Conservation (phyloP, 1,140 invertebrate species). For the Zaprionus davidi region DNA sequence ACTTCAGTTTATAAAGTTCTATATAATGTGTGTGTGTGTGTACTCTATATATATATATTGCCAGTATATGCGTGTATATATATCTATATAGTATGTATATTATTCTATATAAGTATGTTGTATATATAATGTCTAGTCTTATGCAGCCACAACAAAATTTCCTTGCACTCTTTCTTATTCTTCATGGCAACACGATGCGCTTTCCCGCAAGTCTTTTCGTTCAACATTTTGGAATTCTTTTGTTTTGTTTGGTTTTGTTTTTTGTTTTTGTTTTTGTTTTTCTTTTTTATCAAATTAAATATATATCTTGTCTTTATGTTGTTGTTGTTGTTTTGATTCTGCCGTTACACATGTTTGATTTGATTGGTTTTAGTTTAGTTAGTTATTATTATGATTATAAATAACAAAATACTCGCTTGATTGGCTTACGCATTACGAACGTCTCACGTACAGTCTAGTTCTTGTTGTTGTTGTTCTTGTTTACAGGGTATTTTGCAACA, state of each 20-base stretch:
- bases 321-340: constrained; percentile 48
- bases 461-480: constrained; percentile 21
- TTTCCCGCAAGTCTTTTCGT: constrained; percentile 74
- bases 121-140: constrained; percentile 31
- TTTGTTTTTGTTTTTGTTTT: constrained; percentile 36
- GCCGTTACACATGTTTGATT: constrained; percentile 47
- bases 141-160: constrained; percentile 37
- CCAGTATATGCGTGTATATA: constrained; percentile 39
- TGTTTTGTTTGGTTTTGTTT: constrained; percentile 7
- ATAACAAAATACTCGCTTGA: constrained; percentile 54
- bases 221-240: constrained; percentile 72
- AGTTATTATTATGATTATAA: constrained; percentile 32
- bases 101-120: constrained; percentile 24
- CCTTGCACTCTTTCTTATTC: not conserved
- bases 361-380: constrained; percentile 23
- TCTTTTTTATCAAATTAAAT: constrained; percentile 39
- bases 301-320: constrained; percentile 18
- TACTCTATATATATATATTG: constrained; percentile 42
- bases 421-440: constrained; percentile 57
- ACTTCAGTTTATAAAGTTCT: constrained; percentile 49
- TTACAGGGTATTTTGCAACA: constrained; percentile 14
- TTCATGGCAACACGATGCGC: constrained; percentile 45
- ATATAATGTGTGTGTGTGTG: constrained; percentile 52
- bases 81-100: constrained; percentile 16
- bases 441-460: constrained; percentile 58